Base-by-base conservation (phyloP, 2,113 vertebrate species). In the Athene cunicularia region DNA sequence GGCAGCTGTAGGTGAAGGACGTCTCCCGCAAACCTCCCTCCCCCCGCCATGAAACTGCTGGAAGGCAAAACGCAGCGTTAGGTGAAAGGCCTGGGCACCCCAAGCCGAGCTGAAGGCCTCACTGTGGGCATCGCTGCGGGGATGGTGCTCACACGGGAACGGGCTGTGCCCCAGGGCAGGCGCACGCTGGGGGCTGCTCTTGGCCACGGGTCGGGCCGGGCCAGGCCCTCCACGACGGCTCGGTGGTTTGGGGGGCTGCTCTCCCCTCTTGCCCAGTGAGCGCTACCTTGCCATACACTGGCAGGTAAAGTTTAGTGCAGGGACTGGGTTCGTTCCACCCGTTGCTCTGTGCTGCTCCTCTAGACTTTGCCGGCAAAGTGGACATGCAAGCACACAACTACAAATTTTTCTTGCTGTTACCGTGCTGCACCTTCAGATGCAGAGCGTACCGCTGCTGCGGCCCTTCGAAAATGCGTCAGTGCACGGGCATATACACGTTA, bases 401-500 rank as follows among this genome's bases (percentile, higher is more conserved):
- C 23, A 15, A 53, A 52, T 0, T 0, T 16, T 58, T 27, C 67
- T 55, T 1, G 0, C 32, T 14, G n/a, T 43, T 66, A 13, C 53
- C 6, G 0, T 24, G 22, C 56, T 32, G 37, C 55, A 13, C 68
- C 27, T n/a, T n/a, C n/a, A 15, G 24, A 35, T 0, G 0, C 56
- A 27, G 73, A 24, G 55, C 28, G 0, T 12, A 2, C 33, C 22
- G 53, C 58, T 70, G 75, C 58, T 64, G 82, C 58, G 1, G 10
- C 26, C 3, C 68, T 27, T 89, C 56, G 5, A 8, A 8, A 2
- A 5, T 0, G 0, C 17, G 35, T 6, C 58, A 3, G 0, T 22
- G 49, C 62, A 12, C 0, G 0, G 49, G 26, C 33, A 12, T 9
- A 5, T 6, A 30, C 6, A 2, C 3, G 0, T 23, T 14, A 8